A percentile compares a stretch with the other conserved stretches of the same genome.
phyloP scores from a whole-genome alignment of 2,113 vertebrate genomes.

The Triplophysa dalaica region DNA sequence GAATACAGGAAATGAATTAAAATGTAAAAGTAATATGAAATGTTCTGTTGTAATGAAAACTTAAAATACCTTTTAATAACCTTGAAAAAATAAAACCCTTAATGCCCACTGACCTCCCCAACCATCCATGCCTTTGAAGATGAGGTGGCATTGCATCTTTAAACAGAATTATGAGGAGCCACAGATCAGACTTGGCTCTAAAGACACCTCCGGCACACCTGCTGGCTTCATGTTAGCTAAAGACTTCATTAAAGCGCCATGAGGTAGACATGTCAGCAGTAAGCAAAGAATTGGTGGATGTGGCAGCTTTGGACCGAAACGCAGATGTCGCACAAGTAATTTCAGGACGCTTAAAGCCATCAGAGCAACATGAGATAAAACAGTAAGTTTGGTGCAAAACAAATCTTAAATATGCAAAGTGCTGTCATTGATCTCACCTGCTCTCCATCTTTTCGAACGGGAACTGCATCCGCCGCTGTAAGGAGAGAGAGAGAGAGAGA shows the following conservation, averaged over 20 bases:
- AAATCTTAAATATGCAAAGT: conserved; percentile 27
- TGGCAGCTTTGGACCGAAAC: conserved; percentile 1
- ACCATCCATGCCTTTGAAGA: too few relatives aligned
- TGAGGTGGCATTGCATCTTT: too few relatives aligned
- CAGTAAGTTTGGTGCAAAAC: background rate
- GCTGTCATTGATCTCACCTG: conserved; percentile 68
- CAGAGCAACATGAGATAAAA: background rate
- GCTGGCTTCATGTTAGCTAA: background rate
- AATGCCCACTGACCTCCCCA: too few relatives aligned
- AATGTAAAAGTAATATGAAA: too few relatives aligned
- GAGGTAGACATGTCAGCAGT: conserved; percentile 17
- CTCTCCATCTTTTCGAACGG: conserved; percentile 78
- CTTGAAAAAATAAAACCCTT: too few relatives aligned
- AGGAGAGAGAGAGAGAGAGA: conserved; percentile 47
- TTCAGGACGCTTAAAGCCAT: conserved; percentile 13
- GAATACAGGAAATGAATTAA: too few relatives aligned
- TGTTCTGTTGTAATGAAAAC: too few relatives aligned
- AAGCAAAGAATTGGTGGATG: background rate
- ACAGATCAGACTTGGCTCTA: too few relatives aligned
- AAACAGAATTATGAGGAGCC: too few relatives aligned
- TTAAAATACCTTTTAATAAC: too few relatives aligned
- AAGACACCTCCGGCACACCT: background rate
- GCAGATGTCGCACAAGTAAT: conserved; percentile 10
- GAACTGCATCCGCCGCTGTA: conserved; percentile 74
- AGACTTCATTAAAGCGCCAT: conserved; percentile 33